Evolutionary conservation across 2,888 invertebrate genomes (phyloP), one percentile per base, ranked within the genome.

Genomic region (Eutolmus rufibarbis): DNA sequence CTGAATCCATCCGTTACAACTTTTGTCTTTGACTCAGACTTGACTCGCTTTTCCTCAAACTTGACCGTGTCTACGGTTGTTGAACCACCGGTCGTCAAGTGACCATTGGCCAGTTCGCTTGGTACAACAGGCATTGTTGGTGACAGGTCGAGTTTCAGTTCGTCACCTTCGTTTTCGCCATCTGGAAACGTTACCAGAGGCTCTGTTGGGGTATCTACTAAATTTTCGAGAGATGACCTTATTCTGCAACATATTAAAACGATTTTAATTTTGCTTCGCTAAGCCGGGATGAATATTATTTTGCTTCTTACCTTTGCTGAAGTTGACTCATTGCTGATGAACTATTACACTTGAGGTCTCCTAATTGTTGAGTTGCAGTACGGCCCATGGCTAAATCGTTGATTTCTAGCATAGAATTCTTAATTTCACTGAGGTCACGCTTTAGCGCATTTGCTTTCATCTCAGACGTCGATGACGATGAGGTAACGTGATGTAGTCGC

Each of bases 381-480:
- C 91, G 91, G 86, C 91, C 91, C 89, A 91, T 90, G 85, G 92
- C 91, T 90, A 96, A 93, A 90, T 95, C 97, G 93, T 96, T 97
- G 95, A 97, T 97, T 93, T 97, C 97, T 89, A 96, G 96, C 92
- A 97, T 96, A 91, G 96, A 96, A 91, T 96, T 96, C 92, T 97
- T 96, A 86, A 93, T 92, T 89, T 92, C 92, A 89, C 89, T 92
- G 89, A 97, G 94, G 92, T 97, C 96, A 89, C 96, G 96, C 93
- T 97, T 96, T 93, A 97, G 95, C 88, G 96, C 96, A 91, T 95
- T 96, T 89, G 97, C 96, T 93, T 96, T 96, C 94, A 96, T 95
- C 94, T 96, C 96, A 90, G 95, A 95, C 89, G 94, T 94, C 66
- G 92, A 91, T 46, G 92, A 90, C 79, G 90, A 90, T 87, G 91